Evolutionary conservation across 2,113 vertebrate species (phyloP).

Genomic region (Planiliza haematocheilus): DNA sequence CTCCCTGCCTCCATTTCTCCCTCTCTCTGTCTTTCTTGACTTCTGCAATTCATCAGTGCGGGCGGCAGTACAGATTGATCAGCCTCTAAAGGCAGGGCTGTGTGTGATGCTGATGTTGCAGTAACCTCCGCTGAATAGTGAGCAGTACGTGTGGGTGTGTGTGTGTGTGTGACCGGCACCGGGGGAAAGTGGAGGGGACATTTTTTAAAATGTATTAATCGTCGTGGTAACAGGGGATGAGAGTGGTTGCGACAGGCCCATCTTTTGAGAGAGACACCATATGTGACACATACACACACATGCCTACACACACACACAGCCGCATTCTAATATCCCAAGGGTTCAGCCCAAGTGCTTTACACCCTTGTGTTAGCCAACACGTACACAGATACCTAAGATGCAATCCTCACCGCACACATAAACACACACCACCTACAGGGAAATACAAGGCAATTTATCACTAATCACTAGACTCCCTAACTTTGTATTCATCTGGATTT

Average conservation of each 20-base stretch:
- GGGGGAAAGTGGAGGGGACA: constrained; percentile 84
- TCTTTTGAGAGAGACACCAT: constrained; percentile 67
- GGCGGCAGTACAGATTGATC: constrained; percentile 87
- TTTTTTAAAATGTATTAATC: constrained; percentile 88
- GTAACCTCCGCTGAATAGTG: constrained; percentile 80
- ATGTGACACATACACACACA: constrained; percentile 64
- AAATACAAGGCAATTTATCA: constrained; percentile 77
- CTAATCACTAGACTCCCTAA: constrained; percentile 77
- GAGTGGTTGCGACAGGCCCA: constrained; percentile 80
- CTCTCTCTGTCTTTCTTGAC: constrained; percentile 66
- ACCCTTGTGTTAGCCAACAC: constrained; percentile 42
- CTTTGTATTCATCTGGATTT: constrained; percentile 79
- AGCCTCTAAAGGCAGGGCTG: constrained; percentile 83
- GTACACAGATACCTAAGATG: constrained; percentile 32
- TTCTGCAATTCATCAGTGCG: constrained; percentile 89
- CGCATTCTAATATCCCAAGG: constrained; percentile 66
- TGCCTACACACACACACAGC: constrained; percentile 32
- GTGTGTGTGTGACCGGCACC: constrained; percentile 61
- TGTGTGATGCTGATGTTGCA: constrained; percentile 85
- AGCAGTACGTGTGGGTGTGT: constrained; percentile 70
- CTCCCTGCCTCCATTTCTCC: not conserved
- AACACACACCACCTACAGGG: constrained; percentile 64
- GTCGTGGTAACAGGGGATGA: constrained; percentile 74
- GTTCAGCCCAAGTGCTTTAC: constrained; percentile 66
- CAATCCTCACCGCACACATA: constrained; percentile 48